phyloP scores from a whole-genome alignment of 2,888 invertebrate genomes.

The Timema cristinae region DNA sequence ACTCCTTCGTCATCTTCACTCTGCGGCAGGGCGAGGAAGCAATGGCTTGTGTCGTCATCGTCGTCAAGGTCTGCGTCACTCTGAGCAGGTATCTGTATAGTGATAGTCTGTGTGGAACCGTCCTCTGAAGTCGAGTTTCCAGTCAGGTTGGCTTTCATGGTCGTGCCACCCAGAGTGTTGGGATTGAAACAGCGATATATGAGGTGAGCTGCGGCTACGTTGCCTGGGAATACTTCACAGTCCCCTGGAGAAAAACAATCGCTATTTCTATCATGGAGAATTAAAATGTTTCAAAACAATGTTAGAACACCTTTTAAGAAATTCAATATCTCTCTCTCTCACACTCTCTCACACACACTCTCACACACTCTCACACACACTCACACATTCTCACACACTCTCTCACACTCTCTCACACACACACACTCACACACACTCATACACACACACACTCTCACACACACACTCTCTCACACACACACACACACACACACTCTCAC shows the following conservation, averaged over 20 bases:
- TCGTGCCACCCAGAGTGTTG: constrained; percentile 40
- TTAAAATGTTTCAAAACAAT: not conserved
- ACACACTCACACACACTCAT: no score
- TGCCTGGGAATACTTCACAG: constrained; percentile 45
- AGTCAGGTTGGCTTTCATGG: constrained; percentile 43
- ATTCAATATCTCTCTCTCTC: no score
- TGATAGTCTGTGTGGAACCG: constrained; percentile 37
- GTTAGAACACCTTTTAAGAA: not conserved
- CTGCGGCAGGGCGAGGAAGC: constrained; percentile 39
- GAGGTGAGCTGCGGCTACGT: constrained; percentile 45
- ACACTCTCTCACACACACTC: no score
- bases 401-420: no score
- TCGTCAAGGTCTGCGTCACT: constrained; percentile 40
- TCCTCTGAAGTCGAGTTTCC: constrained; percentile 45
- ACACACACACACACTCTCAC: no score
- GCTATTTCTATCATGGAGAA: not conserved
- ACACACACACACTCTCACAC: no score
- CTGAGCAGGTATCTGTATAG: constrained; percentile 32
- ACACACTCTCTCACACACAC: no score
- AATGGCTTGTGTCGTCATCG: constrained; percentile 48
- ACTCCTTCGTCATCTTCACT: constrained; percentile 44
- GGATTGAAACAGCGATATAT: constrained; percentile 44
- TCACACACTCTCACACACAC: no score
- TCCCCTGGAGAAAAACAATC: constrained; percentile 29
- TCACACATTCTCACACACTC: no score